A percentile compares a stretch with the other conserved stretches of the same genome.
These are phyloP conservation scores for Cygnus olor DNA, from an alignment of 2,797 vertebrate species.

Conservation along the genomic window DNA sequence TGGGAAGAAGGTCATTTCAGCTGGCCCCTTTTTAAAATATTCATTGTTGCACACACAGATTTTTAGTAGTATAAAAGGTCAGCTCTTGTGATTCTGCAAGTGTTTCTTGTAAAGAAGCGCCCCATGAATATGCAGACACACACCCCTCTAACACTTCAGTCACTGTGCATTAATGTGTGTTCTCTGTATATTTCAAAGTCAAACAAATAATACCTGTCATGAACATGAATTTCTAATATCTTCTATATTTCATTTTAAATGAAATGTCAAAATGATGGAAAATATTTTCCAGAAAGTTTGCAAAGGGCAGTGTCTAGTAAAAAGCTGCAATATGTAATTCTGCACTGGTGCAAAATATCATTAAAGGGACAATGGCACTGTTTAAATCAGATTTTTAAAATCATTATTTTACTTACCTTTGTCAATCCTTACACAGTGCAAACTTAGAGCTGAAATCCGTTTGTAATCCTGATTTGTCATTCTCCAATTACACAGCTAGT, in stretches of 20 bases:
- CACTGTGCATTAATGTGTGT: conserved; percentile 79
- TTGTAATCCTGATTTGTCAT: conserved; percentile 51
- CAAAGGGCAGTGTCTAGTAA: conserved; percentile 73
- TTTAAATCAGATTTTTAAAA: conserved; percentile 36
- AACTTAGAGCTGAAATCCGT: conserved; percentile 59
- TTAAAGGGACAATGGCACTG: conserved; percentile 19
- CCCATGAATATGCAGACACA: conserved; percentile 80
- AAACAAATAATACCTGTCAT: conserved; percentile 85
- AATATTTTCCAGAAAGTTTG: conserved; percentile 80
- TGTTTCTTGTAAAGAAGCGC: conserved; percentile 48
- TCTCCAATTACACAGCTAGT: neutral
- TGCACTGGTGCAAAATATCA: conserved; percentile 20
- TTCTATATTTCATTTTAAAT: conserved; percentile 86
- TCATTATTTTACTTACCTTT: conserved; percentile 63
- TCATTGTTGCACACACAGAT: conserved; percentile 63
- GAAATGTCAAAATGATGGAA: conserved; percentile 86
- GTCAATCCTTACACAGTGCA: conserved; percentile 26
- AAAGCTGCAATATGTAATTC: conserved; percentile 41
- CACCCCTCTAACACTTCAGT: conserved; percentile 71
- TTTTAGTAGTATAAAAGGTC: conserved; percentile 74
- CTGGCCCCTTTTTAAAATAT: conserved; percentile 71
- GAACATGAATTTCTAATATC: conserved; percentile 83
- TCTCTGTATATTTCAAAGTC: conserved; percentile 82
- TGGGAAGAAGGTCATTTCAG: conserved; percentile 34
- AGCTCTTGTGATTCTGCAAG: conserved; percentile 55